These are phyloP conservation scores for Menidia menidia DNA, from an alignment of 2,797 vertebrate genomes.

Conservation along the genomic window DNA sequence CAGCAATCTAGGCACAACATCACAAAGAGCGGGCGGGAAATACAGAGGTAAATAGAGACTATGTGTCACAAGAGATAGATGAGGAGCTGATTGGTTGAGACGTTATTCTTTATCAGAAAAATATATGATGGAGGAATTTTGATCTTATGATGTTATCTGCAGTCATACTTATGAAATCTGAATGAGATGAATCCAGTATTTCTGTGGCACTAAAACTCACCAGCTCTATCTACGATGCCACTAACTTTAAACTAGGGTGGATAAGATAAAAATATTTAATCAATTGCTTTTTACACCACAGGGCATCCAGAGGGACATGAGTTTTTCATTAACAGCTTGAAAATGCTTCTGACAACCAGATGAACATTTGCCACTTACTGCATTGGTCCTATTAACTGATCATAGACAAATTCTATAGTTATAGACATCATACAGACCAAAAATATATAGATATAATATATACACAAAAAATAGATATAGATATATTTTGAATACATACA, in stretches of 20 bases:
- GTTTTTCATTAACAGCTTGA: too few species aligned
- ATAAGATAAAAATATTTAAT: too few species aligned
- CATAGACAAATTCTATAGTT: too few species aligned
- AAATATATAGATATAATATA: too few species aligned
- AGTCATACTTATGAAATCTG: conserved; percentile 13
- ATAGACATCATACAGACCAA: too few species aligned
- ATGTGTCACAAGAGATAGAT: conserved; percentile 28
- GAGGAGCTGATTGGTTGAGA: conserved; percentile 18
- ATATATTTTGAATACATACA: too few species aligned
- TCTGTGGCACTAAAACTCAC: conserved; percentile 6
- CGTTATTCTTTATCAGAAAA: conserved; percentile 21
- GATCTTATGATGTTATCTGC: conserved; percentile 9
- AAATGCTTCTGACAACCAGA: too few species aligned
- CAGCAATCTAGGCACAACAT: conserved; percentile 60
- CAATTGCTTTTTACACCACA: too few species aligned
- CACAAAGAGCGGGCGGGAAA: conserved; percentile 44
- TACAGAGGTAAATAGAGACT: conserved; percentile 32
- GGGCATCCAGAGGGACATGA: too few species aligned
- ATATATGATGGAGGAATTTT: background rate
- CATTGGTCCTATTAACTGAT: too few species aligned
- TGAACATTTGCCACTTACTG: too few species aligned
- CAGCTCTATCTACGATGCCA: conserved; percentile 20
- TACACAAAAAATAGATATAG: too few species aligned
- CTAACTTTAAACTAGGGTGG: background rate
- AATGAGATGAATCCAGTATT: background rate